These are phyloP conservation scores for Tetraodon nigroviridis DNA, from an alignment of 2,113 vertebrate species.

Conservation along the genomic window DNA sequence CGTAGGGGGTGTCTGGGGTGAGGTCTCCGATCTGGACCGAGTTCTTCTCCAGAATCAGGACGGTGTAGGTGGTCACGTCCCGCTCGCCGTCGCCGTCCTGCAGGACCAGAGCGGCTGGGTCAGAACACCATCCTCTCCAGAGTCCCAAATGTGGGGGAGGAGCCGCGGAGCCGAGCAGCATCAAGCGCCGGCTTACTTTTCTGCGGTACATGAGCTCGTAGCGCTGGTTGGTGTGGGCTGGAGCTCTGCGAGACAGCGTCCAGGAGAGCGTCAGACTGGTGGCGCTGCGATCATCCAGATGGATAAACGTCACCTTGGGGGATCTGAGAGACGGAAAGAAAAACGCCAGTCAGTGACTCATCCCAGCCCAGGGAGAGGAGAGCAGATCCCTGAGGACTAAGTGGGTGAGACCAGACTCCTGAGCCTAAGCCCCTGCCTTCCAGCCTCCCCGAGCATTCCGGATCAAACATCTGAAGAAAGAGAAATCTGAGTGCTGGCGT, in stretches of 20 bases:
- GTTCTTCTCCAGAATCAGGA: constrained; percentile 83
- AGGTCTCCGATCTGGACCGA: constrained; percentile 81
- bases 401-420: constrained; percentile 44
- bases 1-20: constrained; percentile 79
- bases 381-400: constrained; percentile 45
- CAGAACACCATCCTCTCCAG: not conserved
- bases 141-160: not conserved
- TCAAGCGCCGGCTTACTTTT: constrained; percentile 77
- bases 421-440: constrained; percentile 18
- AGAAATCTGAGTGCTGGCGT: too few species aligned
- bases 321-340: constrained; percentile 73
- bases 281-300: constrained; percentile 78
- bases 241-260: constrained; percentile 80
- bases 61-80: constrained; percentile 89
- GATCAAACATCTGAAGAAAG: not conserved
- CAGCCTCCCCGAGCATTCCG: not conserved
- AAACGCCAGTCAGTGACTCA: constrained; percentile 63
- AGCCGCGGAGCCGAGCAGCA: constrained; percentile 6
- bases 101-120: not conserved
- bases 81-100: constrained; percentile 73
- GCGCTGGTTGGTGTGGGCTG: constrained; percentile 79
- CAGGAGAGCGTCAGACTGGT: constrained; percentile 86
- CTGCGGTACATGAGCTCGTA: constrained; percentile 95
- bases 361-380: constrained; percentile 39
- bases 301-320: constrained; percentile 85